A percentile compares a stretch with the other conserved stretches of the same genome.
Evolutionary conservation across 2,113 vertebrate genomes (phyloP).

Genomic region (Corvus cornix): DNA sequence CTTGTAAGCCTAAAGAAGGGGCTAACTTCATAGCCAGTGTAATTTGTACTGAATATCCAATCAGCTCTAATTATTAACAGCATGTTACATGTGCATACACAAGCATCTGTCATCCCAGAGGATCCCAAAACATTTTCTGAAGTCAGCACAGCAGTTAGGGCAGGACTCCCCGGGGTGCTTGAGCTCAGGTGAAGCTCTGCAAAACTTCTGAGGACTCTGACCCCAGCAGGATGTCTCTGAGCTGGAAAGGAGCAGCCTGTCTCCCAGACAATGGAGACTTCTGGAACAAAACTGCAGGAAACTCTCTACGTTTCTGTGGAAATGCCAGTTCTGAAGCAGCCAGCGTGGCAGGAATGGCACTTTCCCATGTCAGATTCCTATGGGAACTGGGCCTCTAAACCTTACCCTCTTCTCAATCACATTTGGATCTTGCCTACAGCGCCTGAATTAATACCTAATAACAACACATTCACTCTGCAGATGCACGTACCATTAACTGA

Average conservation of each 20-base stretch:
- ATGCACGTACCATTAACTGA: neutral
- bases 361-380: neutral
- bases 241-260: neutral
- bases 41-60: slow-evolving; percentile 61
- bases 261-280: neutral
- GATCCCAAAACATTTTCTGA: slow-evolving; percentile 22
- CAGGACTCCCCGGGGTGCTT: neutral
- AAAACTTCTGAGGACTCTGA: neutral
- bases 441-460: slow-evolving; percentile 12
- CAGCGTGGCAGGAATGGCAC: neutral
- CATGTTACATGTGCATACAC: slow-evolving; percentile 47
- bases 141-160: neutral
- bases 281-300: neutral
- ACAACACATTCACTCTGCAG: neutral
- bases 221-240: neutral
- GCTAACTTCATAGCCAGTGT: slow-evolving; percentile 53
- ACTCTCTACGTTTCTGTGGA: neutral
- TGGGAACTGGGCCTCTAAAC: neutral
- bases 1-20: slow-evolving; percentile 43
- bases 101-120: slow-evolving; percentile 59
- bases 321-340: neutral
- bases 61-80: slow-evolving; percentile 62
- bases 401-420: neutral
- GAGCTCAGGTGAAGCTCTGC: neutral
- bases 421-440: neutral